Evolutionary conservation across 2,888 invertebrate species (phyloP), one percentile per base, ranked within the genome.

Genomic region (Acleris laterana): DNA sequence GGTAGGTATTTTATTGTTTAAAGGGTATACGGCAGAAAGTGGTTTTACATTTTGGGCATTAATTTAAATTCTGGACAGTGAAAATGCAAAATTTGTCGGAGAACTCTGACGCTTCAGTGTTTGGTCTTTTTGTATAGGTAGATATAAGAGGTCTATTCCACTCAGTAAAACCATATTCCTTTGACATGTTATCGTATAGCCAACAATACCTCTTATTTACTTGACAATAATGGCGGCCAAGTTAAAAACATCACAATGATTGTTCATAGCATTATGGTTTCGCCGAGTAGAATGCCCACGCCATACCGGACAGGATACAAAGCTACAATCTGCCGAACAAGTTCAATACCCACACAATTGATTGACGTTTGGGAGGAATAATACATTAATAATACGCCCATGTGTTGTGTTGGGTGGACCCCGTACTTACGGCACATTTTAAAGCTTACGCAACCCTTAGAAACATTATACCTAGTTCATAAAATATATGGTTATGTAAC

Each of bases 81-180:
- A 82, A 84, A 85, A 81, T 79, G 77, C 78, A 75, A 80, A 87
- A n/a, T 87, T 88, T 84, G 84, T 84, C 80, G 78, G 72, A 70
- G 72, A 74, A 77, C 76, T 81, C 79, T 76, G 72, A 74, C 71
- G 76, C 73, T 76, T 78, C 68, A 71, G 13, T 3, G 0, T 68
- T 77, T 70, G 68, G 68, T 70, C 72, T 70, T 77, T 81, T 78
- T 79, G 76, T 68, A 72, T 72, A 69, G 73, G 70, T 73, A 74
- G 74, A 65, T 57, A 52, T 19, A 2, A 3, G 20, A 3, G 25
- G 0, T 25, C 25, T 44, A 44, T 44, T 44, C 16, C 3, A 32
- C 5, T 70, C 28, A 1, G 1, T 7, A 28, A 28, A 28, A 9
- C 28, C 28, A 9, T 28, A 9, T 28, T 9, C 1, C 28, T 28